These are phyloP conservation scores for Trypoxylus dichotomus DNA, from an alignment of 1,140 invertebrate species.

Conservation along the genomic window DNA sequence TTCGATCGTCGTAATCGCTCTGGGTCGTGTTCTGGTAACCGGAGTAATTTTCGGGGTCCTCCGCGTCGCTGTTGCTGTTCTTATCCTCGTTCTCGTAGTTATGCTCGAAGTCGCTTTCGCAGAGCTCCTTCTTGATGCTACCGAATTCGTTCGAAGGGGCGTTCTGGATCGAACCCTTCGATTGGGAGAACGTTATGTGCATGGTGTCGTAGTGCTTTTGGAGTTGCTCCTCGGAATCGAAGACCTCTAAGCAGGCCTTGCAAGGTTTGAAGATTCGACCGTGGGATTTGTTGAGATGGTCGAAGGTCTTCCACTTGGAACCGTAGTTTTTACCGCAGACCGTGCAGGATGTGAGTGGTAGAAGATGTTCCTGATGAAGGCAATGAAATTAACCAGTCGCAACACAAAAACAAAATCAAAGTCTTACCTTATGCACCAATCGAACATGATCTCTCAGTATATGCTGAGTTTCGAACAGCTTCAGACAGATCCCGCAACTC, in stretches of 20 bases:
- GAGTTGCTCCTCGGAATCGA: constrained; percentile 57
- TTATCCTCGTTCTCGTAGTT: constrained; percentile 29
- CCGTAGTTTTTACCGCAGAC: constrained; percentile 65
- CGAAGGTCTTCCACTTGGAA: constrained; percentile 63
- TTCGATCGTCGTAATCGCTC: neutral
- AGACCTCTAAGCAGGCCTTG: constrained; percentile 62
- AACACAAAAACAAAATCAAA: too few species aligned
- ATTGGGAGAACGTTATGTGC: constrained; percentile 45
- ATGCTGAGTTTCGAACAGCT: constrained; percentile 60
- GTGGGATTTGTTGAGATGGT: constrained; percentile 65
- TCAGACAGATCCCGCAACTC: constrained; percentile 63
- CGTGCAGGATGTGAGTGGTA: constrained; percentile 60
- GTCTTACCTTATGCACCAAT: constrained; percentile 52
- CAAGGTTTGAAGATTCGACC: constrained; percentile 62
- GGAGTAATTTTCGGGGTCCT: neutral
- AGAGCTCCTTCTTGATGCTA: neutral
- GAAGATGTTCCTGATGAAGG: constrained; percentile 48
- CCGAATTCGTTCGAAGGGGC: constrained; percentile 7
- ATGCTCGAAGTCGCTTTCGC: constrained; percentile 28
- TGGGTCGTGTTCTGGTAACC: neutral
- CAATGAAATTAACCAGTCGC: too few species aligned
- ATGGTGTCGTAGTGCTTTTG: constrained; percentile 56
- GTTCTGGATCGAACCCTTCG: neutral
- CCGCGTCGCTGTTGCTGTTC: constrained; percentile 21
- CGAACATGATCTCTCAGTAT: constrained; percentile 62